These are phyloP conservation scores for Aphis gossypii DNA, from an alignment of 1,140 invertebrate species.

Conservation along the genomic window DNA sequence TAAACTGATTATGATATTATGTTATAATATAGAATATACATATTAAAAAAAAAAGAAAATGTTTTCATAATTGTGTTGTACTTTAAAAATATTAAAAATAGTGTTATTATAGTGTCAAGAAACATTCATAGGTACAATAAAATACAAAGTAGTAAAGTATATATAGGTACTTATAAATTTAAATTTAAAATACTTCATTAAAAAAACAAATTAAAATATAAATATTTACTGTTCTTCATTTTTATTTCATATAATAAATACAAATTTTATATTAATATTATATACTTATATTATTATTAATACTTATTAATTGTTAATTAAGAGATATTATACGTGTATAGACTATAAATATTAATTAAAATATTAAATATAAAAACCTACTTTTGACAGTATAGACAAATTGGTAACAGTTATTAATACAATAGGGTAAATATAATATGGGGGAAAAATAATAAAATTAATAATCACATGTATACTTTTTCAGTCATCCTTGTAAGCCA, in stretches of 20 bases:
- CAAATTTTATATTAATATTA: neutral
- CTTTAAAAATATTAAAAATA: neutral
- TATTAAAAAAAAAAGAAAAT: neutral
- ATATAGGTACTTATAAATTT: neutral
- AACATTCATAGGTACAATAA: neutral
- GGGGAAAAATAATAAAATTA: neutral
- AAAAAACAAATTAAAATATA: neutral
- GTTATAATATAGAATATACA: neutral
- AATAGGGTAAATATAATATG: neutral
- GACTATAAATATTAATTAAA: neutral
- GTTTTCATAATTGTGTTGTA: slow-evolving; percentile 13
- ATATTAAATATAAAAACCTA: too few relatives aligned
- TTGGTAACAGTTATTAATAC: neutral
- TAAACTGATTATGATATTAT: slow-evolving; percentile 1
- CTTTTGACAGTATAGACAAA: neutral
- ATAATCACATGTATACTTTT: neutral
- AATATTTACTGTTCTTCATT: neutral
- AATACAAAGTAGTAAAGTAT: neutral
- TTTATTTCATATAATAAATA: neutral
- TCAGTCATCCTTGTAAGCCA: neutral
- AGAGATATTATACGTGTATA: neutral
- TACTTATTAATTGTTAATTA: neutral
- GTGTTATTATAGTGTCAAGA: neutral
- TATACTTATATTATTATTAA: neutral
- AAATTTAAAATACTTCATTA: neutral